phyloP scores from a whole-genome alignment of 2,797 vertebrate genomes.

The Phylloscopus collybita region DNA sequence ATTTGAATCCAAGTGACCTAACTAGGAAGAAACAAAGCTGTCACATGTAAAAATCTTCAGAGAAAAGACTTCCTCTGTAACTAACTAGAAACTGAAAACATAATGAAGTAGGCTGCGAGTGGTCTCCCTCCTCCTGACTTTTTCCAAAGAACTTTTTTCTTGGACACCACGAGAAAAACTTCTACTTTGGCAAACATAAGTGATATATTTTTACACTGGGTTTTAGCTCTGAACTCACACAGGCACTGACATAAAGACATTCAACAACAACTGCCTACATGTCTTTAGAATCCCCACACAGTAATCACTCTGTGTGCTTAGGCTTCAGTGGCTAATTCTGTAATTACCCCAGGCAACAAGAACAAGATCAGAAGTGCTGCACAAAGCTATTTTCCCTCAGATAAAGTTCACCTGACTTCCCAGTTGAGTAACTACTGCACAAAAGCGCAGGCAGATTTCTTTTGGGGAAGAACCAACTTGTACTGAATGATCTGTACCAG shows the following conservation, averaged over 20 bases:
- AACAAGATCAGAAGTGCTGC: not conserved
- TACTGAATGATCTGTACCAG: not conserved
- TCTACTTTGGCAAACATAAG: not conserved
- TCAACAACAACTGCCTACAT: not conserved
- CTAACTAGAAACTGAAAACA: not conserved
- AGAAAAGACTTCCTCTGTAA: not conserved
- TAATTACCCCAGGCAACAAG: not conserved
- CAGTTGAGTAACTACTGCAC: not conserved
- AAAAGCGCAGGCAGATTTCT: not conserved
- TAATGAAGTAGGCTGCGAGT: not conserved
- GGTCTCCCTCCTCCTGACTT: not conserved
- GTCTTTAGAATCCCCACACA: not conserved
- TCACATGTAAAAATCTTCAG: not conserved
- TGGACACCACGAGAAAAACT: not conserved
- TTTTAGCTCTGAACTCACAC: not conserved
- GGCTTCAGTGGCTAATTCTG: not conserved
- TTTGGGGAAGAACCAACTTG: not conserved
- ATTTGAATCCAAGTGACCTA: not conserved
- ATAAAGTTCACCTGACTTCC: not conserved
- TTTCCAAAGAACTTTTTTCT: not conserved
- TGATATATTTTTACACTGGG: not conserved
- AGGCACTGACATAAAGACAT: not conserved
- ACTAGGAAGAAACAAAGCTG: not conserved
- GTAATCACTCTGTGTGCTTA: not conserved
- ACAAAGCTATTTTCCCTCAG: not conserved